Percentiles rank a stretch among this genome's conserved stretches.
These are phyloP conservation scores for Stramonita haemastoma DNA, from an alignment of 2,888 invertebrate species.

Conservation along the genomic window DNA sequence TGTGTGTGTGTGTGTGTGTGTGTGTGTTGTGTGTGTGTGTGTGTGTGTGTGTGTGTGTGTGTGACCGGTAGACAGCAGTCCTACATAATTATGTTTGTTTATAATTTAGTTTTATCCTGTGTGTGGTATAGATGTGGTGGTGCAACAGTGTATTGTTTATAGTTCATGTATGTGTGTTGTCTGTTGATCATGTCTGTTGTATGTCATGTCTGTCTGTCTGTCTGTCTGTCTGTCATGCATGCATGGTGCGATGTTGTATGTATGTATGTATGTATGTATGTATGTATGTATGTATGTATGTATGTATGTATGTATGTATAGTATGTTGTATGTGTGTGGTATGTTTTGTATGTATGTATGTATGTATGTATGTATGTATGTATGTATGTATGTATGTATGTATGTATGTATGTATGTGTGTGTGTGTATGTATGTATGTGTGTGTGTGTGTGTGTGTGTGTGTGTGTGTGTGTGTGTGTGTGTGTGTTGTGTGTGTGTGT, in stretches of 20 bases:
- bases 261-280: neutral
- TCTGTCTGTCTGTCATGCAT: neutral
- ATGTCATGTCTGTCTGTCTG: neutral
- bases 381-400: neutral
- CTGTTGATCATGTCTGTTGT: neutral
- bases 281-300: neutral
- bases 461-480: neutral
- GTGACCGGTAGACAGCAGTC: neutral
- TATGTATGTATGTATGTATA: neutral
- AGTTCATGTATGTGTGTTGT: no score
- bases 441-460: conserved; percentile 24
- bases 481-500: conserved; percentile 19
- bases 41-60: conserved; percentile 10
- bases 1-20: no score
- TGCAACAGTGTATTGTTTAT: no score
- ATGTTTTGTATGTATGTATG: no score
- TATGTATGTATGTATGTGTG: neutral
- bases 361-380: neutral
- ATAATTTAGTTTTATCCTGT: neutral
- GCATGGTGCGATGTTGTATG: neutral
- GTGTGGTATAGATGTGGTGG: no score
- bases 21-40: conserved; percentile 11
- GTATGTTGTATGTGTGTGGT: no score
- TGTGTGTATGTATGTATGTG: conserved; percentile 7
- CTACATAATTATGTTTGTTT: no score